phyloP scores from a whole-genome alignment of 1,140 invertebrate species.

The Samia ricini region DNA sequence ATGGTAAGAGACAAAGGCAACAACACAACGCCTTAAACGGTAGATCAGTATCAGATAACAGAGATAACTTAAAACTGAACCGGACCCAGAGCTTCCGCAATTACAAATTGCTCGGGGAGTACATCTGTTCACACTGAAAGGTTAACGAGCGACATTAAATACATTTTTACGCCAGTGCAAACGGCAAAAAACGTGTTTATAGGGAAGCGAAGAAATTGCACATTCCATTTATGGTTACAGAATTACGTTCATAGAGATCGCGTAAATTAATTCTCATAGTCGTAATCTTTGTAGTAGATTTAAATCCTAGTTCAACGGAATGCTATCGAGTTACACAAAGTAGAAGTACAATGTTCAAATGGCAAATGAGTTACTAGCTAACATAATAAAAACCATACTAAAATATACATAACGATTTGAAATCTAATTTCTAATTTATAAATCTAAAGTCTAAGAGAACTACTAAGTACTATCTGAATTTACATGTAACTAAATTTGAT shows the following conservation, averaged over 20 bases:
- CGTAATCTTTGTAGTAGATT: not conserved
- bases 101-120: slow-evolving; percentile 37
- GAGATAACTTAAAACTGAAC: slow-evolving; percentile 41
- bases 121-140: slow-evolving; percentile 50
- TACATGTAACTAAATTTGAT: too few relatives aligned
- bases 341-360: too few relatives aligned
- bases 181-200: slow-evolving; percentile 35
- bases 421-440: too few relatives aligned
- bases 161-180: slow-evolving; percentile 43
- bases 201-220: slow-evolving; percentile 43
- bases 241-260: not conserved
- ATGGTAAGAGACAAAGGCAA: slow-evolving; percentile 23
- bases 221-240: slow-evolving; percentile 13
- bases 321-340: too few relatives aligned
- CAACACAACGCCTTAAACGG: slow-evolving; percentile 25
- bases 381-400: too few relatives aligned
- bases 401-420: too few relatives aligned
- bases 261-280: not conserved
- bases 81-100: slow-evolving; percentile 49
- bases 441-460: too few relatives aligned
- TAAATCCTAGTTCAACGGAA: too few relatives aligned
- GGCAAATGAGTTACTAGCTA: too few relatives aligned
- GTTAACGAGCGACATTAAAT: slow-evolving; percentile 60
- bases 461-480: too few relatives aligned
- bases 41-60: slow-evolving; percentile 36